Evolutionary conservation across 1,140 invertebrate species (phyloP).

Genomic region (Amphibalanus amphitrite): DNA sequence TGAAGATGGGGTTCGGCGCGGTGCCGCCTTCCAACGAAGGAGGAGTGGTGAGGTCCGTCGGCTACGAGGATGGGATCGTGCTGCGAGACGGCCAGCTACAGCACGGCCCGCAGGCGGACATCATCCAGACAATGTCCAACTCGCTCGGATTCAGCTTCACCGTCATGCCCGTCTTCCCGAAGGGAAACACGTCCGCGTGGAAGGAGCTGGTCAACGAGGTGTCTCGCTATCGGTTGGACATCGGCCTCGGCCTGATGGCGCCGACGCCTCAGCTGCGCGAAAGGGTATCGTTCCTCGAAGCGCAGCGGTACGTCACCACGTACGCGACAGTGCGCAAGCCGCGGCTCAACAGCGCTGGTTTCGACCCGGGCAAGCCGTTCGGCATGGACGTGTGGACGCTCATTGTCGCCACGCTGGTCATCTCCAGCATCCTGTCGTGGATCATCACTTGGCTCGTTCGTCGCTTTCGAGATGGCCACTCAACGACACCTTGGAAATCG

Average conservation of each 20-base stretch:
- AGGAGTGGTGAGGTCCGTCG: neutral
- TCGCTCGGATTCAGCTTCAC: neutral
- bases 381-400: neutral
- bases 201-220: neutral
- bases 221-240: neutral
- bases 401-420: neutral
- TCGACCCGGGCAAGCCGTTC: neutral
- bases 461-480: neutral
- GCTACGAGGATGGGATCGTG: neutral
- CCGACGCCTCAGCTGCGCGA: neutral
- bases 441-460: neutral
- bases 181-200: neutral
- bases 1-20: neutral
- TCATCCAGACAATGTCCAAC: neutral
- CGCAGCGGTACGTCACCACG: neutral
- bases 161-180: neutral
- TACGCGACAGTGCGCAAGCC: neutral
- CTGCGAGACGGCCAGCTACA: neutral
- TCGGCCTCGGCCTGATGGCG: neutral
- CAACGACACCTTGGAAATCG: neutral
- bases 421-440: neutral
- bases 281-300: neutral
- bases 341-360: neutral
- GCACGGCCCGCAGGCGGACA: neutral
- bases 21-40: neutral